Percentiles rank a stretch among this genome's conserved stretches.
phyloP scores from a whole-genome alignment of 2,113 vertebrate genomes.

The Corythornis madagascariensis region DNA sequence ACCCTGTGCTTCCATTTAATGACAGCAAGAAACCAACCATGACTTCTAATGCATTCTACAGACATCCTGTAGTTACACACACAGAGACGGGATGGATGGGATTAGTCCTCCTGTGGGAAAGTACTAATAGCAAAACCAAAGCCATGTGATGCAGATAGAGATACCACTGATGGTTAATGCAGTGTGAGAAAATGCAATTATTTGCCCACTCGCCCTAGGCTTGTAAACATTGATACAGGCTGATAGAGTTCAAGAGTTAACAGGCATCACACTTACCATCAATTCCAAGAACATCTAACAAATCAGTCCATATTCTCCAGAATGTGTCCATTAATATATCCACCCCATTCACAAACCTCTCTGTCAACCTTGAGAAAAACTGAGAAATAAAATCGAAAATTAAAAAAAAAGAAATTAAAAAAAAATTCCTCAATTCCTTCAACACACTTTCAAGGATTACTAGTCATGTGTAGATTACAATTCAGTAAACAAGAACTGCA shows the following conservation, averaged over 20 bases:
- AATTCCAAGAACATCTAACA: slow-evolving; percentile 94
- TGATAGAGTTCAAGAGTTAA: not conserved
- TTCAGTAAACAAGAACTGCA: not conserved
- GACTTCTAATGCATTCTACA: not conserved
- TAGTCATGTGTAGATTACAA: not conserved
- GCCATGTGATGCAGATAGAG: not conserved
- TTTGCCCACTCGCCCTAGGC: not conserved
- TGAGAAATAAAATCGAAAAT: slow-evolving; percentile 65
- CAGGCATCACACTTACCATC: slow-evolving; percentile 81
- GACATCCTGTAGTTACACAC: not conserved
- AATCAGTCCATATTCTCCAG: slow-evolving; percentile 93
- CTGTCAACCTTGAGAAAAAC: slow-evolving; percentile 93
- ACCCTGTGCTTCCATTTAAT: not conserved
- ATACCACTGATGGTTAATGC: not conserved
- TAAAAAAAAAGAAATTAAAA: not conserved
- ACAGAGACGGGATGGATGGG: not conserved
- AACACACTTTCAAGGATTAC: not conserved
- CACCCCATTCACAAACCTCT: slow-evolving; percentile 93
- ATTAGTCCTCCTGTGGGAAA: not conserved
- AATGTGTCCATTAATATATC: slow-evolving; percentile 89
- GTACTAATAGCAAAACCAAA: not conserved
- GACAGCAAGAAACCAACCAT: not conserved
- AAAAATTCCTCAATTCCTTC: not conserved
- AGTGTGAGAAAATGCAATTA: not conserved
- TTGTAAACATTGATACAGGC: not conserved